A percentile compares a stretch with the other conserved stretches of the same genome.
Evolutionary conservation across 2,797 vertebrate genomes (phyloP).

Genomic region (Anguilla megastoma): DNA sequence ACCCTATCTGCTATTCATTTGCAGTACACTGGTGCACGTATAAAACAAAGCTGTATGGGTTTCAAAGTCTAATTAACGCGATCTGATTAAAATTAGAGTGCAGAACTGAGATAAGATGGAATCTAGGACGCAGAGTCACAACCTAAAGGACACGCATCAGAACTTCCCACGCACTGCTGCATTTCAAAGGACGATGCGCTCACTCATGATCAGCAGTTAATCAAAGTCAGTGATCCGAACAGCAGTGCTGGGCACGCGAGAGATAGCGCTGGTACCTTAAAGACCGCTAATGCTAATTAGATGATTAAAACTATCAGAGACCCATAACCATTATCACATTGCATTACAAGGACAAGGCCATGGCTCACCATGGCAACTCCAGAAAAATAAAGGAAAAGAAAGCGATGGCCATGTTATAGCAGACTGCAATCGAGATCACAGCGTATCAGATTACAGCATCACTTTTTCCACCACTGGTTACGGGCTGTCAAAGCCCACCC

Average conservation of each 20-base stretch:
- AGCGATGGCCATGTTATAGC: neutral
- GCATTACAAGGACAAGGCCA: neutral
- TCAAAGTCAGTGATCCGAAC: neutral
- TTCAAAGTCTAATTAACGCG: neutral
- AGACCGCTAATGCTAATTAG: neutral
- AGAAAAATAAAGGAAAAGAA: neutral
- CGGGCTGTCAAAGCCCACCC: neutral
- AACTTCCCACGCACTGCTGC: neutral
- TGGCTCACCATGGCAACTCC: neutral
- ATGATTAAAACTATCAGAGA: neutral
- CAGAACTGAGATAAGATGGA: neutral
- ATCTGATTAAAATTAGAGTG: neutral
- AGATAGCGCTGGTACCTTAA: neutral
- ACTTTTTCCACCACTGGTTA: constrained; percentile 14
- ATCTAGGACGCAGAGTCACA: neutral
- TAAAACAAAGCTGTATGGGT: neutral
- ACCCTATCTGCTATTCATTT: neutral
- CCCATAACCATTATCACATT: neutral
- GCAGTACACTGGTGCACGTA: neutral
- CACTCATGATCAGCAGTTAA: neutral
- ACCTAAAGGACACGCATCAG: neutral
- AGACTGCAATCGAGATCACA: neutral
- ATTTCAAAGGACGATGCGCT: neutral
- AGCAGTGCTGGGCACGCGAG: neutral
- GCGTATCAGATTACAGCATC: neutral